Evolutionary conservation across 2,797 vertebrate genomes (phyloP).

Genomic region (Ambastaia sidthimunki): DNA sequence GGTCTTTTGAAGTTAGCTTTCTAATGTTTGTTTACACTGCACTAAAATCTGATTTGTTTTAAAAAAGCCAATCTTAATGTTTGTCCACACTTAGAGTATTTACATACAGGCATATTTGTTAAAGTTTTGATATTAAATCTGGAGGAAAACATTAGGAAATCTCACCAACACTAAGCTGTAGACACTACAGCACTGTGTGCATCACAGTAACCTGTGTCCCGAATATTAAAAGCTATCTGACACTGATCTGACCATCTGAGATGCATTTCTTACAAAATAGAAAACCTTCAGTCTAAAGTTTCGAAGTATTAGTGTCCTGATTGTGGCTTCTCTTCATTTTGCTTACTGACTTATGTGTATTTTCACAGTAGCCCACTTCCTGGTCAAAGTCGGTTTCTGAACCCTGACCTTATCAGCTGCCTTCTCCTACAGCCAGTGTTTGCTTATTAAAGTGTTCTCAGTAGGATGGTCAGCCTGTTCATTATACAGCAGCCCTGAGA

Average conservation of each 20-base stretch:
- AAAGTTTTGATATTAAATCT: slow-evolving; percentile 25
- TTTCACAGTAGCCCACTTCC: neutral
- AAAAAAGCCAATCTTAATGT: neutral
- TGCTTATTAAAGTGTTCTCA: slow-evolving; percentile 14
- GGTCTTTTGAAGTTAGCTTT: neutral
- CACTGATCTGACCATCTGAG: slow-evolving; percentile 10
- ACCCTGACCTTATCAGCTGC: slow-evolving; percentile 24
- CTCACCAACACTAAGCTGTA: neutral
- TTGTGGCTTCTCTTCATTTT: neutral
- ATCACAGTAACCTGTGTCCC: neutral
- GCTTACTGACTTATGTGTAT: neutral
- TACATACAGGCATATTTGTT: neutral
- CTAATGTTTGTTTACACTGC: neutral
- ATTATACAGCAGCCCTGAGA: slow-evolving; percentile 13
- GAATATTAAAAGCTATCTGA: neutral
- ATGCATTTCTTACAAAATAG: neutral
- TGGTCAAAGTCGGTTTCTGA: neutral
- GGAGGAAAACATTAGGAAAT: neutral
- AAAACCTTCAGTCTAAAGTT: slow-evolving; percentile 1
- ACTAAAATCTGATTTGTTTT: neutral
- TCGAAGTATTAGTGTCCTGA: neutral
- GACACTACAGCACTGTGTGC: slow-evolving; percentile 3
- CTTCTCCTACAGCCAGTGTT: slow-evolving; percentile 1
- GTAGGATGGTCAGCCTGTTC: neutral
- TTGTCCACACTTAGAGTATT: neutral